phyloP scores from a whole-genome alignment of 2,888 invertebrate species.

The Platycnemis pennipes region DNA sequence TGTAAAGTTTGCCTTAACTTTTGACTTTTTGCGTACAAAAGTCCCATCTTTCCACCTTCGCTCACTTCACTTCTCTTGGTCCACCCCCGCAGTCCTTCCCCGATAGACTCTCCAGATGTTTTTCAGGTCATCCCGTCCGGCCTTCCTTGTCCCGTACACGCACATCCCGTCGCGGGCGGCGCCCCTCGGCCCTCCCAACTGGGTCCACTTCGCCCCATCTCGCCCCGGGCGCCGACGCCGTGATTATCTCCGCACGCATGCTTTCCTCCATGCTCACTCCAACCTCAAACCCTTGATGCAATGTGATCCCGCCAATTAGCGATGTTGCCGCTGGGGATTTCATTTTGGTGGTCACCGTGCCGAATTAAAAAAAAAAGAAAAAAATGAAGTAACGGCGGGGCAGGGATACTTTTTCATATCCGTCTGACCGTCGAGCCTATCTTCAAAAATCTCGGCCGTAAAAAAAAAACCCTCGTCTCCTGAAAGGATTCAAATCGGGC shows the following conservation, averaged over 20 bases:
- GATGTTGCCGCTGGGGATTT: background rate
- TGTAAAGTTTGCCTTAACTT: too few species aligned
- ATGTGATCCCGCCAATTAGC: background rate
- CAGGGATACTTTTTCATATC: background rate
- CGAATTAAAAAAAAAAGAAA: background rate
- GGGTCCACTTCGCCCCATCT: background rate
- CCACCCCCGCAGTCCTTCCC: background rate
- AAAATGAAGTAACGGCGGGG: background rate
- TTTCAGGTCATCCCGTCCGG: too few species aligned
- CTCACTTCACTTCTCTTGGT: background rate
- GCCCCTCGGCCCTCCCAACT: background rate
- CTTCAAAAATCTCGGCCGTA: background rate
- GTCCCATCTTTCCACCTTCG: background rate
- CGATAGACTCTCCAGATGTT: too few species aligned
- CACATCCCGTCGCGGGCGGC: too few species aligned
- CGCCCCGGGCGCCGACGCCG: background rate
- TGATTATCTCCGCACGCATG: background rate
- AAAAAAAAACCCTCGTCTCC: background rate
- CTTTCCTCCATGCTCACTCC: background rate
- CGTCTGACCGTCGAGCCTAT: background rate
- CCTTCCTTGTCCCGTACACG: too few species aligned
- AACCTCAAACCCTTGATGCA: background rate
- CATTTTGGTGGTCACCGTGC: conserved; percentile 19
- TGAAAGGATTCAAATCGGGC: background rate
- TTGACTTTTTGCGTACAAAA: too few species aligned